These are phyloP conservation scores for Dromococcyx pavoninus DNA, from an alignment of 2,797 vertebrate species.

Conservation along the genomic window DNA sequence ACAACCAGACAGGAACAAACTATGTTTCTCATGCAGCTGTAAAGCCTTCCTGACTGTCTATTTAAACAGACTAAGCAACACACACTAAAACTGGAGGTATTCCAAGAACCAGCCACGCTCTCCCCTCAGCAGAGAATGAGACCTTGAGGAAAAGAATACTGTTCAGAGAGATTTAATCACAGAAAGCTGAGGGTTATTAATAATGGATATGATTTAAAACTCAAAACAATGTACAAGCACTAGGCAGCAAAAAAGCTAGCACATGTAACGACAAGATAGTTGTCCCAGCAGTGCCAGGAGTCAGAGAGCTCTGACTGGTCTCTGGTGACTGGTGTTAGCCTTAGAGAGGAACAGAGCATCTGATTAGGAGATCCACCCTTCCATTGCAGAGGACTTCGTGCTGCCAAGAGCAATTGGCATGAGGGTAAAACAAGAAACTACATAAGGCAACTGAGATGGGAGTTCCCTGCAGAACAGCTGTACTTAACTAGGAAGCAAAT, in stretches of 20 bases:
- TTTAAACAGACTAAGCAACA: slow-evolving; percentile 30
- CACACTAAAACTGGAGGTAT: not conserved
- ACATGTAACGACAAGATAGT: not conserved
- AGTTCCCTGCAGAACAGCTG: slow-evolving; percentile 56
- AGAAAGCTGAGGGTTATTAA: slow-evolving; percentile 6
- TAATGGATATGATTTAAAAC: slow-evolving; percentile 16
- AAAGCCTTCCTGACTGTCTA: slow-evolving; percentile 19
- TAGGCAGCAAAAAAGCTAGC: not conserved
- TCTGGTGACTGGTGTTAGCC: slow-evolving; percentile 46
- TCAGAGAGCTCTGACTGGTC: slow-evolving; percentile 30
- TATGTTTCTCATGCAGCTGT: not conserved
- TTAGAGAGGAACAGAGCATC: slow-evolving; percentile 27
- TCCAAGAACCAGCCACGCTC: slow-evolving; percentile 13
- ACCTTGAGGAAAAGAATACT: slow-evolving; percentile 11
- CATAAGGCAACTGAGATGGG: slow-evolving; percentile 38
- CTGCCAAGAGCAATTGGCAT: slow-evolving; percentile 61
- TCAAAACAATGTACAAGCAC: not conserved
- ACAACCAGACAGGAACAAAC: slow-evolving; percentile 4
- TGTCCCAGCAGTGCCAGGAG: slow-evolving; percentile 30
- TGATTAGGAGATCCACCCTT: slow-evolving; percentile 56
- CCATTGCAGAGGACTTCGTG: not conserved
- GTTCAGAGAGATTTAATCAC: not conserved
- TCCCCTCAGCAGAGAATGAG: slow-evolving; percentile 14
- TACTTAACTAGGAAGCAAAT: not conserved
- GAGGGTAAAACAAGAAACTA: slow-evolving; percentile 35